These are phyloP conservation scores for Pseudomyrmex dendroicus DNA, from an alignment of 1,140 invertebrate genomes.

Conservation along the genomic window DNA sequence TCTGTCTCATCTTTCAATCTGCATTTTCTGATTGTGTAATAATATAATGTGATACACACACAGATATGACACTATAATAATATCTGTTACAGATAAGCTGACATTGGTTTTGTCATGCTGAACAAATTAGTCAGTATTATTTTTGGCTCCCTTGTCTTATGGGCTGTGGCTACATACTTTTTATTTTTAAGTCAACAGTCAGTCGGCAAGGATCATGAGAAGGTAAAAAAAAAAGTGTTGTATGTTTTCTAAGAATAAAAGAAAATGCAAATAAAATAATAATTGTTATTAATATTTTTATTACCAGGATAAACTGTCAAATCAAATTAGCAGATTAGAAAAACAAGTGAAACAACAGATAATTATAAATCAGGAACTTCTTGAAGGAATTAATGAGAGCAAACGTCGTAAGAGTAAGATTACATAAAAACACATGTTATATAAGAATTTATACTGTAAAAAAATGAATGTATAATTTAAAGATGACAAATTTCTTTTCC, in stretches of 20 bases:
- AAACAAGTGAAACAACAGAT: constrained; percentile 79
- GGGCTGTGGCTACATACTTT: constrained; percentile 82
- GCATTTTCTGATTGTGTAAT: not conserved
- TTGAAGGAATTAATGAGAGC: constrained; percentile 72
- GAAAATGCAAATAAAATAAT: too few relatives aligned
- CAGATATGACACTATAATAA: not conserved
- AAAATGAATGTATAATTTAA: constrained; percentile 61
- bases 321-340: constrained; percentile 79
- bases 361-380: constrained; percentile 75
- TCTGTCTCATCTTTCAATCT: not conserved
- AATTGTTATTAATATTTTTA: constrained; percentile 7
- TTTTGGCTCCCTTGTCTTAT: constrained; percentile 80
- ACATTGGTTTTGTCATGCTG: constrained; percentile 82
- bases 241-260: too few relatives aligned
- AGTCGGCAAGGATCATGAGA: constrained; percentile 74
- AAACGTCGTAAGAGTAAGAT: constrained; percentile 75
- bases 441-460: not conserved
- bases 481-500: constrained; percentile 3
- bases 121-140: constrained; percentile 82
- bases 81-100: constrained; percentile 78
- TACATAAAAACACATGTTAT: not conserved
- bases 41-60: too few relatives aligned
- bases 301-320: constrained; percentile 71
- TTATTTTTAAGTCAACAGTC: constrained; percentile 80
- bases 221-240: constrained; percentile 54